These are phyloP conservation scores for Cephalopterus ornatus DNA, from an alignment of 2,113 vertebrate genomes.

Conservation along the genomic window DNA sequence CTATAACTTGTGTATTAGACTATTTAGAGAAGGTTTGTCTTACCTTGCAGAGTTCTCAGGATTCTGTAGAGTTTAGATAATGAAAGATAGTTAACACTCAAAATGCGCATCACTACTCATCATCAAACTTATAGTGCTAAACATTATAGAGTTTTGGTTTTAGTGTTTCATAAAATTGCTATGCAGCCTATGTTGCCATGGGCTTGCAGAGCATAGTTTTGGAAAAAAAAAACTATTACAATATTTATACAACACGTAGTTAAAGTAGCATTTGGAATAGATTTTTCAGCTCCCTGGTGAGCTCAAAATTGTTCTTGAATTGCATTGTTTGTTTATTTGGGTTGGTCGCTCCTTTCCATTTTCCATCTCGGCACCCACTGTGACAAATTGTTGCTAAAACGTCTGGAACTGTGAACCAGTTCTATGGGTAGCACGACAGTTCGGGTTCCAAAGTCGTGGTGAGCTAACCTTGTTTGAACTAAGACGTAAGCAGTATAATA, in stretches of 20 bases:
- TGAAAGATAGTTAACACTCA: background rate
- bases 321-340: constrained; percentile 16
- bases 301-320: background rate
- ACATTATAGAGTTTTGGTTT: background rate
- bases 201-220: background rate
- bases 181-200: background rate
- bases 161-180: background rate
- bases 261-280: constrained; percentile 22
- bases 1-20: background rate
- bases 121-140: background rate
- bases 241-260: background rate
- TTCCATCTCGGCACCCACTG: background rate
- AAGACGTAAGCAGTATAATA: background rate
- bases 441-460: background rate
- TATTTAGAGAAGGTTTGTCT: background rate
- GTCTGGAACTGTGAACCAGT: background rate
- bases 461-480: background rate
- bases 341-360: background rate
- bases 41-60: background rate
- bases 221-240: background rate
- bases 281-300: constrained; percentile 15
- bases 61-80: background rate
- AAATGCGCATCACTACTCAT: background rate
- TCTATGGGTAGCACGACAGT: background rate
- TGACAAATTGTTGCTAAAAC: background rate